Base-by-base conservation (phyloP, 1,140 invertebrate genomes). In the Bradynema listronoti region DNA sequence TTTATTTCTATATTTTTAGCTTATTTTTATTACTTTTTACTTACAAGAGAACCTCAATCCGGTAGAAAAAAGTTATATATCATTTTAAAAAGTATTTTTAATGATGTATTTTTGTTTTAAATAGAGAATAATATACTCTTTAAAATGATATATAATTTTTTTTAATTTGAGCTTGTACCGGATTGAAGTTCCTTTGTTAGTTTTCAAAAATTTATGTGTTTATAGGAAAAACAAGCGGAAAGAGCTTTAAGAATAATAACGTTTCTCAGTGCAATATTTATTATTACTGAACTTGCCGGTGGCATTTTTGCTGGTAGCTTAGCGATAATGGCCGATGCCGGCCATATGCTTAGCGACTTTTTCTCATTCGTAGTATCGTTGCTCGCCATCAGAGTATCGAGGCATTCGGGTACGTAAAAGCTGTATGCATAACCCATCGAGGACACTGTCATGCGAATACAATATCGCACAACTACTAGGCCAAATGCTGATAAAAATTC, bases 271-370 rank as follows among this genome's bases (percentile, higher is more conserved):
- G 41, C 63, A 45, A 56, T 75, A 32, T 77, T 77, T 58, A 75
- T 75, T 61, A 50, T 70, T 25, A 60, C 53, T 29, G 73, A 75
- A 58, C 64, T 77, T 22, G 50, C 71, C 89, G 92, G 92, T 82
- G 92, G 92, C 42, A 83, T 88, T 69, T 73, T 90, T 75, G 91
- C 91, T 25, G 87, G 88, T 71, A 92, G 89, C 84, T 84, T 96
- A 72, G 91, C 92, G 29, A 59, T 68, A 16, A 88, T 91, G 25
- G 93, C 93, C 22, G 93, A 96, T 81, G 91, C 92, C 11, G 91
- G 91, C 16, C 93, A 97, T 72, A 95, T 96, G 80, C 88, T 95
- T 86, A 95, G 96, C 80, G 94, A 90, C 14, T 80, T 96, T 34
- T 88, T 94, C 80, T 88, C 92, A 5, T 80, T 96, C 1, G 80